Percentiles rank a stretch among this genome's conserved stretches.
Conservation (phyloP, 2,888 invertebrate species). For the Limnephilus marmoratus region DNA sequence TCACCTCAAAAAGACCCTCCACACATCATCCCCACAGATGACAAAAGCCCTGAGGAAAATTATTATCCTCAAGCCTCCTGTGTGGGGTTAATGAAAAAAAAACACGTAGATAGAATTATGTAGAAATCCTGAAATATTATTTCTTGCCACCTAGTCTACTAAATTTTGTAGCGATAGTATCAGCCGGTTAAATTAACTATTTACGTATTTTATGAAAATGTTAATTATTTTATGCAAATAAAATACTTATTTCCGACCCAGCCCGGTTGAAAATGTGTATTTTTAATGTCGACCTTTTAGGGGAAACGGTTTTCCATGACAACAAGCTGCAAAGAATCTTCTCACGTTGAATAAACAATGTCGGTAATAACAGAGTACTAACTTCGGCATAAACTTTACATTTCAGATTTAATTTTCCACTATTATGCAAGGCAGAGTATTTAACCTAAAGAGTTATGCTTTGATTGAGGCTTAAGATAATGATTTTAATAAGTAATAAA, state of each 20-base stretch:
- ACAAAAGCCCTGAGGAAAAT: too few species aligned
- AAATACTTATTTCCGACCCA: too few species aligned
- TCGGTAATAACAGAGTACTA: neutral
- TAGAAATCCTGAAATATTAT: neutral
- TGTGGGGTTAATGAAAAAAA: too few species aligned
- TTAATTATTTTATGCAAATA: neutral
- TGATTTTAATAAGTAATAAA: conserved; percentile 64
- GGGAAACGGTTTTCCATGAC: neutral
- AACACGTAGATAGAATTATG: too few species aligned
- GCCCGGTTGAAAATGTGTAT: neutral
- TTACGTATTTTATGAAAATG: neutral
- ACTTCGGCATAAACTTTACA: conserved; percentile 12
- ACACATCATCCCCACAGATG: too few species aligned
- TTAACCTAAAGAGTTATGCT: conserved; percentile 57
- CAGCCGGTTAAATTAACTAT: neutral
- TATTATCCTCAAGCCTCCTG: too few species aligned
- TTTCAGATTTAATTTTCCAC: conserved; percentile 19
- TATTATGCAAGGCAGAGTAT: conserved; percentile 38
- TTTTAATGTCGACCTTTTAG: neutral
- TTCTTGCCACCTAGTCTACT: neutral
- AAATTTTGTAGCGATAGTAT: neutral
- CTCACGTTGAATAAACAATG: conserved; percentile 4
- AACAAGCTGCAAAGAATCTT: neutral
- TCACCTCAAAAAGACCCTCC: too few species aligned
- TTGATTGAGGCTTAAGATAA: conserved; percentile 61